phyloP scores from a whole-genome alignment of 2,797 vertebrate species.

The Eospalax fontanierii region DNA sequence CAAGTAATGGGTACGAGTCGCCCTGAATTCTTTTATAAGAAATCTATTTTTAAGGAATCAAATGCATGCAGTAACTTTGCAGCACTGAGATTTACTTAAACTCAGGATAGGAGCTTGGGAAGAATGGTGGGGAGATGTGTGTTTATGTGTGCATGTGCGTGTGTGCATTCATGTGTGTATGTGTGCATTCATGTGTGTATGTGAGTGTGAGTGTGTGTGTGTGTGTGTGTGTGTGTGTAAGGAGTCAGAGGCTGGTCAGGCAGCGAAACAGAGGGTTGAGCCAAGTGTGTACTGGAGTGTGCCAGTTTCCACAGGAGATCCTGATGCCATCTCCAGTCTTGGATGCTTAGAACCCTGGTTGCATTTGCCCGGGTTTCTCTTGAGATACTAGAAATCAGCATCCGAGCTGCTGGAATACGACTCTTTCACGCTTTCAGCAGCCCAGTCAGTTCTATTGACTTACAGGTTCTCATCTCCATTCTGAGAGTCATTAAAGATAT shows the following conservation, averaged over 20 bases:
- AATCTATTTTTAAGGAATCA: constrained; percentile 2
- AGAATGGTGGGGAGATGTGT: neutral
- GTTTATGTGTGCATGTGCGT: neutral
- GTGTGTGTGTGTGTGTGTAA: neutral
- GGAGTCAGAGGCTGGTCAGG: neutral
- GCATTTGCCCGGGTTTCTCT: neutral
- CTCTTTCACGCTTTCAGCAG: constrained; percentile 5
- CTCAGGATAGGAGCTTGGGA: neutral
- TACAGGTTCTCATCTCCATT: constrained; percentile 35
- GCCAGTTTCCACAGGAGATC: neutral
- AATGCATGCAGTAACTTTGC: constrained; percentile 1
- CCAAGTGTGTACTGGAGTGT: neutral
- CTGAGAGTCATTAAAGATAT: neutral
- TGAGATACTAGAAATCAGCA: neutral
- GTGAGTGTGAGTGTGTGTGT: neutral
- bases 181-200: no score
- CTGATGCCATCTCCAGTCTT: neutral
- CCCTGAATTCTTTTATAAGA: constrained; percentile 42
- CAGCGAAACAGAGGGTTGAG: neutral
- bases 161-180: no score
- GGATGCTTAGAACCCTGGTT: neutral
- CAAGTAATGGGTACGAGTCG: neutral
- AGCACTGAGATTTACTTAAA: constrained; percentile 29
- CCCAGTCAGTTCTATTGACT: neutral
- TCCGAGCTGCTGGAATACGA: neutral